phyloP scores from a whole-genome alignment of 2,888 invertebrate genomes.

The Pherbina coryleti region DNA sequence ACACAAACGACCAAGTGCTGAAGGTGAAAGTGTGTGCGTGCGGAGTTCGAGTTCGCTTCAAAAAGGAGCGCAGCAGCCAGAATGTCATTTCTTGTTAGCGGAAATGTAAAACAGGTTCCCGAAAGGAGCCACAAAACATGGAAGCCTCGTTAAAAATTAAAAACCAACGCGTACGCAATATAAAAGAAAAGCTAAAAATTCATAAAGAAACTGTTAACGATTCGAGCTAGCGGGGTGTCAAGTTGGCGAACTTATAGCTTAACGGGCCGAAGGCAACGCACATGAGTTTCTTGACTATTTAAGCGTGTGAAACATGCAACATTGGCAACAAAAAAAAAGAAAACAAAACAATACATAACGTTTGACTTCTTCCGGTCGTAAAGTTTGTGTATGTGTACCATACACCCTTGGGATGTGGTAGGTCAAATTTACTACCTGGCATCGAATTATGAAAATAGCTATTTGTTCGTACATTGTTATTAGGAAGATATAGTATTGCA shows the following conservation, averaged over 20 bases:
- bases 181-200: constrained; percentile 19
- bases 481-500: too few relatives aligned
- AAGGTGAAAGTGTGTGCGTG: not conserved
- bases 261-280: not conserved
- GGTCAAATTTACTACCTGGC: not conserved
- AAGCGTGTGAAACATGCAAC: constrained; percentile 55
- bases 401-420: constrained; percentile 50
- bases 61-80: constrained; percentile 27
- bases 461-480: too few relatives aligned
- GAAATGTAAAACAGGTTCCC: constrained; percentile 48
- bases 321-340: constrained; percentile 29
- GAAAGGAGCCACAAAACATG: not conserved
- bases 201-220: constrained; percentile 9
- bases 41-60: not conserved
- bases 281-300: constrained; percentile 45
- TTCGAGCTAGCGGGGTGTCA: not conserved
- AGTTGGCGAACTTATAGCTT: not conserved
- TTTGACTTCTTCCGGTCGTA: constrained; percentile 49
- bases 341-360: constrained; percentile 45
- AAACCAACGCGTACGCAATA: constrained; percentile 42
- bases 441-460: too few relatives aligned
- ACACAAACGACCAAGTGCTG: not conserved
- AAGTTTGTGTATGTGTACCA: constrained; percentile 57
- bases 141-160: constrained; percentile 58
- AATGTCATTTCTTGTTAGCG: constrained; percentile 51